A percentile compares a stretch with the other conserved stretches of the same genome.
Conservation (phyloP, 2,888 invertebrate species). For the Tineola bisselliella region DNA sequence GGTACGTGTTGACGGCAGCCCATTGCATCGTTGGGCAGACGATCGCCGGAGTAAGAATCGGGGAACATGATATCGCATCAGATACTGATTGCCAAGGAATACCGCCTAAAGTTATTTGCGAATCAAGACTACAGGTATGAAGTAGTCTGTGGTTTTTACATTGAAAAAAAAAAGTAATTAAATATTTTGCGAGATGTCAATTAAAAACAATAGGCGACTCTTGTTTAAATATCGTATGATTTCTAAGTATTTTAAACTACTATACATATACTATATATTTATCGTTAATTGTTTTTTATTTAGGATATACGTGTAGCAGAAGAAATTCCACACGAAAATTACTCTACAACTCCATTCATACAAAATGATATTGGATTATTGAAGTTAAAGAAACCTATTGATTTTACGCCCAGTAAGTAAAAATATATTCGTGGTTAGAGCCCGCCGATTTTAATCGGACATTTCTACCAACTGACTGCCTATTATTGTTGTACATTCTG, state of each 20-base stretch:
- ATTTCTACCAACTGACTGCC: background rate
- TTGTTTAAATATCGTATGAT: no score
- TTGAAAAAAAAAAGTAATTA: no score
- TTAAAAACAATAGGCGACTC: no score
- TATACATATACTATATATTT: background rate
- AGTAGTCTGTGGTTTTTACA: no score
- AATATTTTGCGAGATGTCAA: no score
- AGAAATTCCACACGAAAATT: constrained; percentile 16
- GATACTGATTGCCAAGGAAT: constrained; percentile 30
- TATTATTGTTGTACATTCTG: no score
- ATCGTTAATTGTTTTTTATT: background rate
- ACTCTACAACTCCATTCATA: constrained; percentile 13
- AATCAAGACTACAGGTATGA: constrained; percentile 17
- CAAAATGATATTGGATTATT: constrained; percentile 21
- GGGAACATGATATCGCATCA: constrained; percentile 36
- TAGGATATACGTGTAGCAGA: constrained; percentile 17
- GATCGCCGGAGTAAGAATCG: constrained; percentile 39
- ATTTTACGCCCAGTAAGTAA: constrained; percentile 17
- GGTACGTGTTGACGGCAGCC: constrained; percentile 53
- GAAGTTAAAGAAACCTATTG: constrained; percentile 16
- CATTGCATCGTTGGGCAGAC: constrained; percentile 38
- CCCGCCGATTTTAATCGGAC: background rate
- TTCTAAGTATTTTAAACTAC: no score
- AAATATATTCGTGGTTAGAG: background rate
- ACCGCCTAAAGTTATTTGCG: constrained; percentile 16